phyloP scores from a whole-genome alignment of 2,113 vertebrate species.

The Macroglossus sobrinus region DNA sequence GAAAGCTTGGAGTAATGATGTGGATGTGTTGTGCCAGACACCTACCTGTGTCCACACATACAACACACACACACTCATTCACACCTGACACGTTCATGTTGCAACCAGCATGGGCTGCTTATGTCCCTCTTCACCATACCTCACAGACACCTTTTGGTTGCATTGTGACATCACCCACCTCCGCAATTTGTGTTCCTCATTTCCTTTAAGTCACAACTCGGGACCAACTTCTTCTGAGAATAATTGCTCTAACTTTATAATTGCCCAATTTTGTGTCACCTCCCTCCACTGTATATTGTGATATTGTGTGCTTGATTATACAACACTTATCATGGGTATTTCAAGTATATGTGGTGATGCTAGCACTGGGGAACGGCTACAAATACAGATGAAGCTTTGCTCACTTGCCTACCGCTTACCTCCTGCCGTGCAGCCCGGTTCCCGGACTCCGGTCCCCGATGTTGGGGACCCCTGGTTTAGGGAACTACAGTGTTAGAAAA shows the following conservation, averaged over 20 bases:
- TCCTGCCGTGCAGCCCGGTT: too few species aligned
- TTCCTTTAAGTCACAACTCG: neutral
- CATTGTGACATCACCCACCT: neutral
- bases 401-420: too few species aligned
- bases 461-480: neutral
- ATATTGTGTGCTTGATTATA: accelerated
- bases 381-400: too few species aligned
- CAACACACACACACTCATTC: neutral
- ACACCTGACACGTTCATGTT: neutral
- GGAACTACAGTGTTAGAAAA: neutral
- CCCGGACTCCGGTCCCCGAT: too few species aligned
- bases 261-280: neutral
- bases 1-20: neutral
- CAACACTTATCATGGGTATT: neutral
- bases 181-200: neutral
- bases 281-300: neutral
- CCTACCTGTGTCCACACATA: neutral
- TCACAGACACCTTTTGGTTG: neutral
- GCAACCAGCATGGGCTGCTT: neutral
- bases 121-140: accelerated
- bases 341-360: neutral
- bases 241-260: neutral
- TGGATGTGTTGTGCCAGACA: neutral
- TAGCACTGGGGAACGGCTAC: too few species aligned
- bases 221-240: neutral